A percentile compares a stretch with the other conserved stretches of the same genome.
Conservation (phyloP, 2,797 vertebrate species). For the Chiroxiphia lanceolata region DNA sequence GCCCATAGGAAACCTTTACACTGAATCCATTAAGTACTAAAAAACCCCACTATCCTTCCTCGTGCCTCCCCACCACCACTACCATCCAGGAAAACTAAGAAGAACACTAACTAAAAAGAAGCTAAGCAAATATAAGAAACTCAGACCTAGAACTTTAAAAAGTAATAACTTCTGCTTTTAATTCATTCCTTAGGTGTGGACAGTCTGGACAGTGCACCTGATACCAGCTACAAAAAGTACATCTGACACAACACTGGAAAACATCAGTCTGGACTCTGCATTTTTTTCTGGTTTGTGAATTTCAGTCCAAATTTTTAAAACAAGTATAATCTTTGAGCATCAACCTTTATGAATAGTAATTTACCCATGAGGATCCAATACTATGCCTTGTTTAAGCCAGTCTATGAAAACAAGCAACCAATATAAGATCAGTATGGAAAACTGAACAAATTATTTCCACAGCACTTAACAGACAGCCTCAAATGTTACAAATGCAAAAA, state of each 20-base stretch:
- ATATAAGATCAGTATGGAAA: neutral
- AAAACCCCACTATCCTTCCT: neutral
- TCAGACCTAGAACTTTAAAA: neutral
- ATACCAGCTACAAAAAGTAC: neutral
- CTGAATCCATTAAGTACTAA: neutral
- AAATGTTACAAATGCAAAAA: neutral
- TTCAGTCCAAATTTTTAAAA: neutral
- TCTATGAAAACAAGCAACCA: neutral
- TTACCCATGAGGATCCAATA: neutral
- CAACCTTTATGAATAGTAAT: neutral
- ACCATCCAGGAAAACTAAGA: neutral
- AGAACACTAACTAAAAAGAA: neutral
- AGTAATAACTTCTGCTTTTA: neutral
- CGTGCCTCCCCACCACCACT: accelerated
- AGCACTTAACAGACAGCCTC: neutral
- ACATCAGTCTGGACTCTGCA: neutral
- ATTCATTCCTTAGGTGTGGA: neutral
- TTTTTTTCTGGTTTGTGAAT: neutral
- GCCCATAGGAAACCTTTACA: neutral
- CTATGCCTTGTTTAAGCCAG: neutral
- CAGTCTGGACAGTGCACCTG: neutral
- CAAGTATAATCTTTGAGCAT: neutral
- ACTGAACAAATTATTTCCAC: neutral
- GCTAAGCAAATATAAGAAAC: neutral
- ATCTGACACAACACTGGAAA: neutral